These are phyloP conservation scores for Hydraecia micacea DNA, from an alignment of 2,888 invertebrate genomes.

Conservation along the genomic window DNA sequence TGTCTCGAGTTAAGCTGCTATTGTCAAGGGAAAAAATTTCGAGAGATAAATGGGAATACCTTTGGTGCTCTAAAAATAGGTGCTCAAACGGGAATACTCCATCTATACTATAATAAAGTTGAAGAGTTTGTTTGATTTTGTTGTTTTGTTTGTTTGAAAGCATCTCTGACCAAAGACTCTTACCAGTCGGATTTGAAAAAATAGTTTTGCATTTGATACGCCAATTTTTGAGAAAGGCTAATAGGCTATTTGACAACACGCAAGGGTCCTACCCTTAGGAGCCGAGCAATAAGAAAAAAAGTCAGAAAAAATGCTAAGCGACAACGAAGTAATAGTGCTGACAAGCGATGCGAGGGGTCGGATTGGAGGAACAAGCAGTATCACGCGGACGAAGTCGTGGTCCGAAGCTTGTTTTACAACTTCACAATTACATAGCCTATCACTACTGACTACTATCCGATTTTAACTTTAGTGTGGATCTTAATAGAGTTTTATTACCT, in stretches of 20 bases:
- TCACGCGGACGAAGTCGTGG: neutral
- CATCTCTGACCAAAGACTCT: neutral
- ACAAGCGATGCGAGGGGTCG: too few species aligned
- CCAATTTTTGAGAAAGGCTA: neutral
- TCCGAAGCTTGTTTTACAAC: neutral
- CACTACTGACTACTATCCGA: neutral
- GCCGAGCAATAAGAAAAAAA: neutral
- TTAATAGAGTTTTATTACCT: neutral
- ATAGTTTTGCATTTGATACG: neutral
- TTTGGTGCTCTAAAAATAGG: too few species aligned
- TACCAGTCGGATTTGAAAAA: neutral
- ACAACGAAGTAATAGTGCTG: neutral
- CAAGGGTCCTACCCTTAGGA: neutral
- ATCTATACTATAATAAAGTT: neutral
- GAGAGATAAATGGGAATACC: too few species aligned
- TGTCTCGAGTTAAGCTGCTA: neutral
- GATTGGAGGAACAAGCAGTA: too few species aligned
- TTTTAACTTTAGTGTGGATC: neutral
- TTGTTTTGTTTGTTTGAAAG: neutral
- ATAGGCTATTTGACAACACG: neutral
- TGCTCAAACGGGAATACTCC: too few species aligned
- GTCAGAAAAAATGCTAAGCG: neutral
- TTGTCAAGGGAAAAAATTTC: neutral
- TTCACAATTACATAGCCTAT: neutral
- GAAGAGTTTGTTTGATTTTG: neutral